phyloP scores from a whole-genome alignment of 2,888 invertebrate species.

The Chironomus riparius region DNA sequence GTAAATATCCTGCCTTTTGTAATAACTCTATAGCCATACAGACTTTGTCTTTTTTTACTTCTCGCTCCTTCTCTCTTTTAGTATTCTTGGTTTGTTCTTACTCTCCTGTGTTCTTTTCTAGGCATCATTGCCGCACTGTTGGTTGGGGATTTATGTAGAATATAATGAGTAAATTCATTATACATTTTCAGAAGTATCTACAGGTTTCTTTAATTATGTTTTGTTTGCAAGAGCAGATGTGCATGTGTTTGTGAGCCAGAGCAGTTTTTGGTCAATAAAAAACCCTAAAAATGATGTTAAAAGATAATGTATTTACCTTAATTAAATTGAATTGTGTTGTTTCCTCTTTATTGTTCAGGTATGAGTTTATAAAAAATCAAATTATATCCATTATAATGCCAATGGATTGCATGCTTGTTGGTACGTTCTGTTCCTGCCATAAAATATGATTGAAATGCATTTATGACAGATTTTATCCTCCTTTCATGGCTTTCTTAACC shows the following conservation, averaged over 20 bases:
- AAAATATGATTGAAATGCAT: slow-evolving; percentile 27
- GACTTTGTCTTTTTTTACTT: not conserved
- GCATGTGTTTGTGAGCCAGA: no score
- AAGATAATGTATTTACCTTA: slow-evolving; percentile 1
- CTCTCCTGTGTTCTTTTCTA: not conserved
- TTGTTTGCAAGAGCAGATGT: not conserved
- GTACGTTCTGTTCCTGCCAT: not conserved
- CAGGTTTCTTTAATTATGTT: not conserved
- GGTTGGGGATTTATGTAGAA: not conserved
- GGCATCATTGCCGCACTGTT: not conserved
- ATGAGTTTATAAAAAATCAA: no score
- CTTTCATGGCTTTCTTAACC: not conserved
- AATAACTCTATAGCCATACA: not conserved
- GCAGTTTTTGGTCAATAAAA: no score
- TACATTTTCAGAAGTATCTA: not conserved
- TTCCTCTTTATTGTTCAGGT: no score
- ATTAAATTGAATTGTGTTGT: slow-evolving; percentile 15
- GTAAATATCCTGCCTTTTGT: slow-evolving; percentile 27
- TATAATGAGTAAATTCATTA: not conserved
- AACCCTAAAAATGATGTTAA: no score
- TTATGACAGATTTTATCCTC: slow-evolving; percentile 23
- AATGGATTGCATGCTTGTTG: not conserved
- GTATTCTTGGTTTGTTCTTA: not conserved
- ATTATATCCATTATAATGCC: not conserved
- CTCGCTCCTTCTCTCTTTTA: not conserved